A percentile compares a stretch with the other conserved stretches of the same genome.
phyloP scores from a whole-genome alignment of 2,888 invertebrate genomes.

The Ligdia adustata region DNA sequence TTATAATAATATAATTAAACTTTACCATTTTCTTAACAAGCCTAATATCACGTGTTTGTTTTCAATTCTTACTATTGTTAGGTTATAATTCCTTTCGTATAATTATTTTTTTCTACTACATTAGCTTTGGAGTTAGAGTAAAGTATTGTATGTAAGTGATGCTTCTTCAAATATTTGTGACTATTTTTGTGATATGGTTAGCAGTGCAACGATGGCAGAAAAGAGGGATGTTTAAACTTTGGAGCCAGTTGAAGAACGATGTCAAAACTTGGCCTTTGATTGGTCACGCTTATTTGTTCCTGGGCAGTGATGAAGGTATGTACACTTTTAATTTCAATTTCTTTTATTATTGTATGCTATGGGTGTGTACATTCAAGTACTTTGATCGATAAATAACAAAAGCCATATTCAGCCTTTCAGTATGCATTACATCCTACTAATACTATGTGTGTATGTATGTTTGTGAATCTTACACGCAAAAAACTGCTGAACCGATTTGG shows the following conservation, averaged over 20 bases:
- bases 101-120: not conserved
- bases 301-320: slow-evolving; percentile 43
- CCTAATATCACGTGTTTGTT: no score
- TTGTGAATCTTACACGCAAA: no score
- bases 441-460: no score
- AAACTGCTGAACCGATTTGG: no score
- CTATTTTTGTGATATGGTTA: slow-evolving; percentile 25
- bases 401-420: no score
- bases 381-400: not conserved
- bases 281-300: slow-evolving; percentile 41
- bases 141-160: slow-evolving; percentile 9
- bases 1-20: no score
- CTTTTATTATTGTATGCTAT: not conserved
- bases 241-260: slow-evolving; percentile 32
- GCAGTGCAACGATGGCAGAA: slow-evolving; percentile 30
- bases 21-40: no score
- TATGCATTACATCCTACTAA: no score
- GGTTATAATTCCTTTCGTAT: not conserved
- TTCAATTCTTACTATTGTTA: not conserved
- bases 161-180: slow-evolving; percentile 14
- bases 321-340: not conserved
- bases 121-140: not conserved
- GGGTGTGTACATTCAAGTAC: not conserved
- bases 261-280: slow-evolving; percentile 32
- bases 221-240: slow-evolving; percentile 31